Evolutionary conservation across 2,113 vertebrate species (phyloP).

Genomic region (Dermatemys mawii): DNA sequence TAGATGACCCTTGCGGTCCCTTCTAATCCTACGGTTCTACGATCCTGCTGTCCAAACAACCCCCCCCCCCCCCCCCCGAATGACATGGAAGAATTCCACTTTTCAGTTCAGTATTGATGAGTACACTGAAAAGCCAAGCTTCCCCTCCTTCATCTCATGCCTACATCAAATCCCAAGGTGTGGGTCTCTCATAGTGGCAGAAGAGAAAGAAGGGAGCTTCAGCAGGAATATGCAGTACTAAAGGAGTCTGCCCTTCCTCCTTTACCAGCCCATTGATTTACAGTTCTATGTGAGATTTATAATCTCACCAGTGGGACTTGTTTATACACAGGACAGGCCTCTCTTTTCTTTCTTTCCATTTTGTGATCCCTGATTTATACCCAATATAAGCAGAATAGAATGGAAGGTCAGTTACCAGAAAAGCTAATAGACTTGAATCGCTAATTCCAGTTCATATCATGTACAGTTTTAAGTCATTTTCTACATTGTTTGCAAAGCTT

Average conservation of each 20-base stretch:
- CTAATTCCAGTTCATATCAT: not conserved
- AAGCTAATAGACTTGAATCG: not conserved
- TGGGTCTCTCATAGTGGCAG: not conserved
- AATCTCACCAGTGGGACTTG: not conserved
- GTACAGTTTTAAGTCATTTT: not conserved
- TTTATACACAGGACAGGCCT: not conserved
- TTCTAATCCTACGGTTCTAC: not conserved
- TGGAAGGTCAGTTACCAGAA: not conserved
- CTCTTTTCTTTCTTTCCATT: not conserved
- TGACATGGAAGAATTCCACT: not conserved
- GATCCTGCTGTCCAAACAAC: not conserved
- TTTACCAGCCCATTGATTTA: accelerated
- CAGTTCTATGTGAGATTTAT: accelerated
- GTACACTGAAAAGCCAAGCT: not conserved
- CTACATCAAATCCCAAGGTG: not conserved
- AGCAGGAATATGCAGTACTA: accelerated
- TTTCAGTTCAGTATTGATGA: not conserved
- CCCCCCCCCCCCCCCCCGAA: no score
- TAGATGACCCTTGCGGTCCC: not conserved
- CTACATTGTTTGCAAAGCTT: not conserved
- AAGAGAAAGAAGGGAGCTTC: not conserved
- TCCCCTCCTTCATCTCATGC: not conserved
- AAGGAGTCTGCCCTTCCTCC: accelerated
- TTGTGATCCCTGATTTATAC: not conserved
- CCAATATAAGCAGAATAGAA: not conserved